Conservation (phyloP, 2,113 vertebrate species). For the Emberiza fucata region DNA sequence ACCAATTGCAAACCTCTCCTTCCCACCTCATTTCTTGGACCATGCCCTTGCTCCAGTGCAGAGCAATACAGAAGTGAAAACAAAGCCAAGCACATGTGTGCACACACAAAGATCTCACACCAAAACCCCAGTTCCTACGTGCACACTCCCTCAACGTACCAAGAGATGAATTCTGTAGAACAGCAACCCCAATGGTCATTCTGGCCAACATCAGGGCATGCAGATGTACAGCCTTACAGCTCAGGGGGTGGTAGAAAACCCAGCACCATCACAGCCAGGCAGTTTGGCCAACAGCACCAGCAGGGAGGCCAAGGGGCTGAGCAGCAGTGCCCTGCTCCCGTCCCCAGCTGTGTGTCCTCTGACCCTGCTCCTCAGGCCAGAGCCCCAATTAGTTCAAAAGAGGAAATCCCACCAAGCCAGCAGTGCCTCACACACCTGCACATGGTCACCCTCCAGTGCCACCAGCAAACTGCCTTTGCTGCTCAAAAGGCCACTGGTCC, state of each 20-base stretch:
- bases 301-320: background rate
- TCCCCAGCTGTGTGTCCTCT: background rate
- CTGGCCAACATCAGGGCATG: background rate
- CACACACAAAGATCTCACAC: background rate
- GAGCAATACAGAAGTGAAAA: background rate
- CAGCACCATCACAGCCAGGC: background rate
- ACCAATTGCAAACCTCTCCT: background rate
- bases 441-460: background rate
- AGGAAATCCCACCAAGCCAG: background rate
- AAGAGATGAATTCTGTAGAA: background rate
- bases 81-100: background rate
- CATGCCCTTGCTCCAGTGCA: background rate
- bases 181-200: background rate
- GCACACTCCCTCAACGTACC: fast-evolving
- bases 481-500: background rate
- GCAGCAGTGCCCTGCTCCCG: background rate
- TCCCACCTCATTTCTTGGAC: background rate
- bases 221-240: background rate
- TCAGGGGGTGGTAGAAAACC: background rate
- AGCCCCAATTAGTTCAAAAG: background rate
- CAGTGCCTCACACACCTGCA: background rate
- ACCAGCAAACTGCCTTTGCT: background rate
- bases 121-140: background rate
- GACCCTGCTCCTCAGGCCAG: fast-evolving
- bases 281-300: background rate